Evolutionary conservation across 2,888 invertebrate genomes (phyloP).

Genomic region (Galerucella pusilla): DNA sequence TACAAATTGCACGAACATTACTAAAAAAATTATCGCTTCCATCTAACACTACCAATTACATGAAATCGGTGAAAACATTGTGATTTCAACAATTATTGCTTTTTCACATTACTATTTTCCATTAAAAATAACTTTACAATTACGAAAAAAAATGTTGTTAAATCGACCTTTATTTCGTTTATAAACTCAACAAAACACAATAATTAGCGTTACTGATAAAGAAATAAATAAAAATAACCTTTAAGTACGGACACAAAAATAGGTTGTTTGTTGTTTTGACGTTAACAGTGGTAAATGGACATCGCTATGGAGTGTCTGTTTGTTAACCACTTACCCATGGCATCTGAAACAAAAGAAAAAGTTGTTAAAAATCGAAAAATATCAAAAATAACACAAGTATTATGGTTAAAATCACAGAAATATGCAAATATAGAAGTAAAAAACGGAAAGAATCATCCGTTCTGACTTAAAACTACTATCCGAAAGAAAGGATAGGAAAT

Average conservation of each 20-base stretch:
- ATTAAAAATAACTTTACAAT: not conserved
- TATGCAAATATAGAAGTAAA: no score
- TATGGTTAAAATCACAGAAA: no score
- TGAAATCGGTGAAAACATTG: not conserved
- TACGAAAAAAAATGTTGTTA: not conserved
- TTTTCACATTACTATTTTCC: not conserved
- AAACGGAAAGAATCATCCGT: no score
- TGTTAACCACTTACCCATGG: slow-evolving; percentile 77
- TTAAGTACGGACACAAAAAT: not conserved
- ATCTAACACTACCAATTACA: not conserved
- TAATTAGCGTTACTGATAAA: not conserved
- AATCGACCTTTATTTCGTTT: slow-evolving; percentile 12
- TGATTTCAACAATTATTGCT: slow-evolving; percentile 2
- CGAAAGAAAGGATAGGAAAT: no score
- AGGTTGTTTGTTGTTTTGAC: not conserved
- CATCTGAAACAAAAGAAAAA: slow-evolving; percentile 78
- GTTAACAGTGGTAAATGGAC: slow-evolving; percentile 48
- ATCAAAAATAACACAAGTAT: not conserved
- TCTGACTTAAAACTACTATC: no score
- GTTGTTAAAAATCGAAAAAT: not conserved
- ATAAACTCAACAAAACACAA: slow-evolving; percentile 26
- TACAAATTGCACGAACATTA: not conserved
- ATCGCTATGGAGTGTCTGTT: slow-evolving; percentile 48
- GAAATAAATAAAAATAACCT: slow-evolving; percentile 1
- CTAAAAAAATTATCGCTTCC: not conserved